Evolutionary conservation across 1,140 invertebrate genomes (phyloP).

Genomic region (Heliconius hewitsoni): DNA sequence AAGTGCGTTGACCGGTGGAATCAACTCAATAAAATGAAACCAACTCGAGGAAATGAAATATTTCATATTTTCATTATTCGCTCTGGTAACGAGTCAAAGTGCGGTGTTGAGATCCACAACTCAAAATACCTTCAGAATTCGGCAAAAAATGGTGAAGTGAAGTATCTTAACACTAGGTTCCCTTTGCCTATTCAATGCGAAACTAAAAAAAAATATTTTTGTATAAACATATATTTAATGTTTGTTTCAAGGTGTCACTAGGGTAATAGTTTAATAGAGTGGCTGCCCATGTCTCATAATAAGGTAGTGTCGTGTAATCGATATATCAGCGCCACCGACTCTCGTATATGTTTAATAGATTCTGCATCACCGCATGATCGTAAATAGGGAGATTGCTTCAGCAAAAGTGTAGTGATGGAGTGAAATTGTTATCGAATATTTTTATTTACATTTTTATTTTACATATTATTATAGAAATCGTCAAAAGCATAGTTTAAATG

Average conservation of each 20-base stretch:
- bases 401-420: slow-evolving; percentile 44
- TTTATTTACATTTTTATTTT: background rate
- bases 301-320: slow-evolving; percentile 39
- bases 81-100: no score
- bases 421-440: slow-evolving; percentile 17
- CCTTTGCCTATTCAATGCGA: no score
- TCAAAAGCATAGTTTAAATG: no score
- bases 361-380: slow-evolving; percentile 54
- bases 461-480: background rate
- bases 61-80: no score
- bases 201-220: background rate
- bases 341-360: slow-evolving; percentile 44
- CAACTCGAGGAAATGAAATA: no score
- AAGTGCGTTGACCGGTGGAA: no score
- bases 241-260: background rate
- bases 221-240: background rate
- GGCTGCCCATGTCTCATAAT: slow-evolving; percentile 15
- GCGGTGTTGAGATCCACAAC: no score
- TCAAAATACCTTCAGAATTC: no score
- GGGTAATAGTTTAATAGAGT: background rate
- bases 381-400: slow-evolving; percentile 63
- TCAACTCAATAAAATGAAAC: no score
- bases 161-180: no score
- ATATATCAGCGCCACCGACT: slow-evolving; percentile 39
- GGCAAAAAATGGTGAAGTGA: no score